Conservation (phyloP, 2,888 invertebrate species). For the Eledone cirrhosa region DNA sequence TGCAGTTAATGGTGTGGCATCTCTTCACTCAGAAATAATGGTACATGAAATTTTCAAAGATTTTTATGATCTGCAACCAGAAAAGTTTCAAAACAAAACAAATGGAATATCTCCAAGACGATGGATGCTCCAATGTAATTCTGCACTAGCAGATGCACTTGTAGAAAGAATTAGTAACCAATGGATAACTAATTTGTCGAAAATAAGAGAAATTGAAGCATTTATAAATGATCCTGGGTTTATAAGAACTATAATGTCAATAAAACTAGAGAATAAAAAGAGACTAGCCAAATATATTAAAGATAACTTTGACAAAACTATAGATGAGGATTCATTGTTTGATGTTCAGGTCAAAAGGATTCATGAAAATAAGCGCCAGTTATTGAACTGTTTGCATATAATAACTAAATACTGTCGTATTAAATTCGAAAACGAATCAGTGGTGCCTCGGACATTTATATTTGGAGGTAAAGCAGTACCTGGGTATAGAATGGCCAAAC, state of each 20-base stretch:
- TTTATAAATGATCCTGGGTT: neutral
- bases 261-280: constrained; percentile 82
- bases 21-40: constrained; percentile 94
- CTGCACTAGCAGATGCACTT: constrained; percentile 90
- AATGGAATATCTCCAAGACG: constrained; percentile 98
- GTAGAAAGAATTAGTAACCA: constrained; percentile 95
- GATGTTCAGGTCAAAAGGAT: constrained; percentile 96
- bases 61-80: constrained; percentile 92
- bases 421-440: constrained; percentile 85
- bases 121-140: constrained; percentile 96
- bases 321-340: constrained; percentile 94
- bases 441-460: constrained; percentile 90
- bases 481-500: constrained; percentile 96
- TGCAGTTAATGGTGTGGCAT: constrained; percentile 96
- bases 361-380: constrained; percentile 98
- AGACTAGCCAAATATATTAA: constrained; percentile 84
- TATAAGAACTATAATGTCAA: neutral
- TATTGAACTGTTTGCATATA: constrained; percentile 94
- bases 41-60: constrained; percentile 87
- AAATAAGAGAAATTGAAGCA: constrained; percentile 81
- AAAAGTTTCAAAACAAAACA: constrained; percentile 98
- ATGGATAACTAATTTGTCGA: constrained; percentile 91
- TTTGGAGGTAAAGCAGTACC: constrained; percentile 89
- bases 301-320: constrained; percentile 83
- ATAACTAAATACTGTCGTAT: constrained; percentile 93